These are phyloP conservation scores for Scrobipalpa costella DNA, from an alignment of 2,888 invertebrate species.

Conservation along the genomic window DNA sequence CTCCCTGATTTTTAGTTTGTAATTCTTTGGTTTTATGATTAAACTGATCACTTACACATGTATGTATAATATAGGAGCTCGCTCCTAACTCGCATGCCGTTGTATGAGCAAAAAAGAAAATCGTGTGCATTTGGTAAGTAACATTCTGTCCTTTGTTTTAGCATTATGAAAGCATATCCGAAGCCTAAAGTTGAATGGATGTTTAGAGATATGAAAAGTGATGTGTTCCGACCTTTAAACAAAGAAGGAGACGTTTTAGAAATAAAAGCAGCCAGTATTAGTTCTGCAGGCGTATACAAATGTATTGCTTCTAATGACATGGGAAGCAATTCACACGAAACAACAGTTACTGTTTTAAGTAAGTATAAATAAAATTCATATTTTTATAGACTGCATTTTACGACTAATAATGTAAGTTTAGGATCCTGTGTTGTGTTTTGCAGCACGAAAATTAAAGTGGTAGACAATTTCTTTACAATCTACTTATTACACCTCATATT, in stretches of 20 bases:
- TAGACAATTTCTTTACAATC: no score
- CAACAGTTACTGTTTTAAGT: slow-evolving; percentile 5
- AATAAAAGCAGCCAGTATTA: neutral
- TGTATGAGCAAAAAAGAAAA: no score
- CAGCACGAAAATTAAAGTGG: no score
- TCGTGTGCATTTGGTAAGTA: neutral
- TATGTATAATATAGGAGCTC: no score
- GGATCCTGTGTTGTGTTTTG: no score
- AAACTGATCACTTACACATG: neutral
- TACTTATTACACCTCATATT: no score
- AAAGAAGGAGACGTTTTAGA: neutral
- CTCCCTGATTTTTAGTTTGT: neutral
- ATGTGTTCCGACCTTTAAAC: neutral
- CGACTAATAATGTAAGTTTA: neutral
- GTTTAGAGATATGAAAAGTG: neutral
- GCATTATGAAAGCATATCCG: slow-evolving; percentile 3
- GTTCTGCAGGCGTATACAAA: slow-evolving; percentile 1
- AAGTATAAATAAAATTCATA: neutral
- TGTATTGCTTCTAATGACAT: neutral
- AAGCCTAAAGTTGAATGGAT: slow-evolving; percentile 2
- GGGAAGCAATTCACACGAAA: neutral
- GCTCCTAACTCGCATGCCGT: no score
- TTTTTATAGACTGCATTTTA: neutral
- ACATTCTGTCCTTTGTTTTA: neutral
- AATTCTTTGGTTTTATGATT: neutral